Base-by-base conservation (phyloP, 2,888 invertebrate genomes). In the Chrysina gloriosa region DNA sequence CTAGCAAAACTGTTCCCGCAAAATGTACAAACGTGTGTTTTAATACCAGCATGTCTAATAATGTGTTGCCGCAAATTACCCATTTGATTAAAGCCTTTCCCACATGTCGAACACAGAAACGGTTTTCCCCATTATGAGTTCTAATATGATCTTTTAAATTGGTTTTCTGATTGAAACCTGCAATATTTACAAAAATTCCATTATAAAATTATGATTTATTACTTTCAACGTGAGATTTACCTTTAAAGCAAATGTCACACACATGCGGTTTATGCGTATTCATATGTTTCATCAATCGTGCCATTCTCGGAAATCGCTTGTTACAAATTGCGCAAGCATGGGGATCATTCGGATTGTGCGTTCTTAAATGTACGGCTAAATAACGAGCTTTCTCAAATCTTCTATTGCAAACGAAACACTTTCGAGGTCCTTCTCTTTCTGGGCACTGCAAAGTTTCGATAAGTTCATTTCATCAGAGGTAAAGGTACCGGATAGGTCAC, bases 221-320 rank as follows among this genome's bases (percentile, higher is more conserved):
- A n/a, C n/a, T n/a, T n/a, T n/a, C n/a, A n/a, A n/a, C n/a, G n/a
- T n/a, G n/a, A n/a, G n/a, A n/a, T n/a, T n/a, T 52, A 69, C 69
- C 86, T 86, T 89, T 89, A 68, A 83, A 84, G 78, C 89, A 89
- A 74, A 86, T 85, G 27, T 85, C 82, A 77, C 89, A 89, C 11
- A 84, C 81, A 77, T 89, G 86, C 3, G 86, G 85, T 75, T 88
- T 89, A 78, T 89, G 89, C 9, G 84, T 83, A 71, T 86, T 87
- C 80, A 88, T 82, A 76, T 90, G 90, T 67, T 85, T 83, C 6
- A 82, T 82, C 0, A 89, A 78, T 72, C 88, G 88, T 54, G 89
- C 88, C 1, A 85, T 84, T 50, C 89, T 81, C 0, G 87, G 84
- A 74, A 87, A 90, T 0, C 83, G 83, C 74, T 88, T 89, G 1